Conservation (phyloP, 2,797 vertebrate genomes). For the Acanthurus leucopareius region DNA sequence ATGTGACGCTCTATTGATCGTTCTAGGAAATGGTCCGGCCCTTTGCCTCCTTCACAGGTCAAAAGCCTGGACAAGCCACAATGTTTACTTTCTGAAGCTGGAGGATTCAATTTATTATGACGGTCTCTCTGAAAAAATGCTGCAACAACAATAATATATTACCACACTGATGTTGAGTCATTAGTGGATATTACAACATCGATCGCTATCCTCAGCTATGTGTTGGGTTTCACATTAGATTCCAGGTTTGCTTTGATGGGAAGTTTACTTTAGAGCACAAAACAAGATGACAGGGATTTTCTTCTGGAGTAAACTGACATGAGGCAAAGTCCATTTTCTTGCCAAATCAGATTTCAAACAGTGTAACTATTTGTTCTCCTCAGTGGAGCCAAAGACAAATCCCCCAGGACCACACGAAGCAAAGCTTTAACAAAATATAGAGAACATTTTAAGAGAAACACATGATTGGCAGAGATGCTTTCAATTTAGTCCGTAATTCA, state of each 20-base stretch:
- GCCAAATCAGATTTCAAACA: not conserved
- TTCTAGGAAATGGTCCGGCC: not conserved
- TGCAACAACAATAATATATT: not conserved
- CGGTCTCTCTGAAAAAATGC: not conserved
- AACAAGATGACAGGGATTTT: not conserved
- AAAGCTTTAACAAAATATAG: not conserved
- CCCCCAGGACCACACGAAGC: no score
- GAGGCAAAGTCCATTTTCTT: not conserved
- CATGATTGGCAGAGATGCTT: not conserved
- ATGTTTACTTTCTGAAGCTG: not conserved
- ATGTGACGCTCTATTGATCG: conserved; percentile 41
- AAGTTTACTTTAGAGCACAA: not conserved
- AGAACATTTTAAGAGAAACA: not conserved
- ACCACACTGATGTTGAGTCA: conserved; percentile 18
- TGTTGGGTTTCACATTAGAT: not conserved
- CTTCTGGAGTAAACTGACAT: not conserved
- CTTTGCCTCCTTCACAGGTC: conserved; percentile 3
- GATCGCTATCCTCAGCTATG: not conserved
- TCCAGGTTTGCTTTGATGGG: not conserved
- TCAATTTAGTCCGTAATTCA: not conserved
- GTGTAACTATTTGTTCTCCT: not conserved
- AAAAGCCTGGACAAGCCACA: not conserved
- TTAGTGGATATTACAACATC: conserved; percentile 25
- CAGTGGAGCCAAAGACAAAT: not conserved
- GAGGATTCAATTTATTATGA: not conserved